A percentile compares a stretch with the other conserved stretches of the same genome.
Evolutionary conservation across 2,888 invertebrate genomes (phyloP).

Genomic region (Cantharis rustica): DNA sequence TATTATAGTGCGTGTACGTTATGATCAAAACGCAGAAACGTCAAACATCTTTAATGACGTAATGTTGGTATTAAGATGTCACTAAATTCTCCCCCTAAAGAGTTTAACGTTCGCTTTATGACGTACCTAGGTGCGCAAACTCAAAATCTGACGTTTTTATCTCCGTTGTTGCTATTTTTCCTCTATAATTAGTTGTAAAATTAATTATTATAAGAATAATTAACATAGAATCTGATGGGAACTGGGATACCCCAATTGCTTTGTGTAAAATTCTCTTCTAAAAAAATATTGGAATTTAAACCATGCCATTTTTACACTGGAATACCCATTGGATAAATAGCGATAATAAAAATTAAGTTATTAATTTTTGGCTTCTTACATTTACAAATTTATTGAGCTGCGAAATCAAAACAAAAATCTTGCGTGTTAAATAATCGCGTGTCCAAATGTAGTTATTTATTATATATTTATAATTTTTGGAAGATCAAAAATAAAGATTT

Average conservation of each 20-base stretch:
- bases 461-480: neutral
- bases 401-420: neutral
- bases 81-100: neutral
- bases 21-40: neutral
- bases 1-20: neutral
- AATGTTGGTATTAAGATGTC: neutral
- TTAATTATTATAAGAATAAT: neutral
- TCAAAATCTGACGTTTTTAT: too few relatives aligned
- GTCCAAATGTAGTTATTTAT: neutral
- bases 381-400: neutral
- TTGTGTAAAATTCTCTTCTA: too few relatives aligned
- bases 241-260: too few relatives aligned
- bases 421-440: neutral
- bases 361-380: neutral
- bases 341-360: neutral
- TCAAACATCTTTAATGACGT: neutral
- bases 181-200: neutral
- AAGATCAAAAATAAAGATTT: neutral
- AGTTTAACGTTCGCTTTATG: neutral
- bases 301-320: neutral
- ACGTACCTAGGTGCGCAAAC: neutral
- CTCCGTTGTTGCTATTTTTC: neutral
- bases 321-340: neutral
- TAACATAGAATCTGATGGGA: neutral
- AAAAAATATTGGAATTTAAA: too few relatives aligned